Evolutionary conservation across 2,797 vertebrate genomes (phyloP), one percentile per base, ranked within the genome.

Genomic region (Anguilla marmorata): DNA sequence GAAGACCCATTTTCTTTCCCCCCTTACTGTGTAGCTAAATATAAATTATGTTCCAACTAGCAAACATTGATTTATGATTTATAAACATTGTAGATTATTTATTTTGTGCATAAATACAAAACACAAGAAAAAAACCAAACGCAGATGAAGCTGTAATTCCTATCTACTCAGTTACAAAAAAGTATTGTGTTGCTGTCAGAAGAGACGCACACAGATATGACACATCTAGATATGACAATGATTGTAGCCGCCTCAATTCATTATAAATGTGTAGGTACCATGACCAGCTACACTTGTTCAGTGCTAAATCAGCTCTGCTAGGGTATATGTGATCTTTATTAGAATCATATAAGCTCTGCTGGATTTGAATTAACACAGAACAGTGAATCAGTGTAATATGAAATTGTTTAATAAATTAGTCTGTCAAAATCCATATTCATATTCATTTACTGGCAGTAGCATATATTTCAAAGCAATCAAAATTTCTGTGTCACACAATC

Each of bases 391-490:
- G 76, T 11, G 21, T 48, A 48, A 21, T 48, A 45, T 21, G 37
- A 45, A 45, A 45, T 80, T 80, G 37, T 80, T 45, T 19, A 45
- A 48, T 80, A 80, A 48, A 79, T 37, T 41, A 79, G 37, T 8
- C 41, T 80, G 76, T 80, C 76, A 45, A 24, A 80, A 82, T 50
- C 21, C 45, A 45, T 82, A 24, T 82, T 82, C 52, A 41, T 58
- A 63, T 58, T 54, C 19, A 85, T 85, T 60, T 85, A 60, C 84
- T 85, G 54, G 84, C 58, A 82, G 79, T n/a, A 82, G 45, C 9
- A 50, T 48, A 21, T 82, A 50, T 82, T 48, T 50, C 45, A 82
- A 50, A 50, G 21, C 41, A 50, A 50, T 82, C 79, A 50, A 24
- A 80, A 80, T 80, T 45, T 82, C 41, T 48, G 41, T 82, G 21